Evolutionary conservation across 2,113 vertebrate genomes (phyloP), one percentile per base, ranked within the genome.

Genomic region (Bujurquina vittata): DNA sequence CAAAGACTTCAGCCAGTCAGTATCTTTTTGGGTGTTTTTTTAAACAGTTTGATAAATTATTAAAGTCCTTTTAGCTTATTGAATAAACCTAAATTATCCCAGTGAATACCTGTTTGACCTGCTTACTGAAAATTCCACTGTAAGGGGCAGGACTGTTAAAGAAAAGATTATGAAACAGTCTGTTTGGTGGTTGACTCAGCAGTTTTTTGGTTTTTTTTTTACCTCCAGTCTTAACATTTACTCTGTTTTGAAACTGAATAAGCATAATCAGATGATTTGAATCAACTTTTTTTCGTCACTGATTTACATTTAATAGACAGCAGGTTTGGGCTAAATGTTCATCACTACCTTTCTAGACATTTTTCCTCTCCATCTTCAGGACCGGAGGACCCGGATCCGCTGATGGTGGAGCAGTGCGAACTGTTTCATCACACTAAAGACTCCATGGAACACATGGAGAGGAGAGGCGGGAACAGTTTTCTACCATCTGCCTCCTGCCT

Each of bases 1-100:
- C 86, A 67, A 91, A 89, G 29, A 52, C 63, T 56, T 82, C 63
- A 63, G n/a, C 29, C 4, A 54, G 93, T 94, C 73, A 92, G 79
- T 56, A 31, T 67, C 4, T 35, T 3, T 31, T 3, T 58, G 17
- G 7, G 2, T 5, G 3, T 3, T 1, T 14, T 58, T 58, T 31
- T 10, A 2, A 17, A n/a, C 4, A 46, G 22, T 46, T 3, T 7
- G 12, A 52, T 17, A 31, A 3, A 1, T 46, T 26, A 46, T 52
- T 72, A 72, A 54, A 72, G 43, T 54, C 46, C 10, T 72, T 72
- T 72, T 72, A 72, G 26, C 18, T 72, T 26, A 6, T 0, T 46
- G 18, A 72, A 54, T 54, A 33, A 72, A 18, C 14, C 6, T 1
- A 33, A 14, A 33, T 72, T n/a, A 12, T 3, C 31, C 26, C 5